Evolutionary conservation across 1,140 invertebrate species (phyloP).

Genomic region (Leptinotarsa lineolata): DNA sequence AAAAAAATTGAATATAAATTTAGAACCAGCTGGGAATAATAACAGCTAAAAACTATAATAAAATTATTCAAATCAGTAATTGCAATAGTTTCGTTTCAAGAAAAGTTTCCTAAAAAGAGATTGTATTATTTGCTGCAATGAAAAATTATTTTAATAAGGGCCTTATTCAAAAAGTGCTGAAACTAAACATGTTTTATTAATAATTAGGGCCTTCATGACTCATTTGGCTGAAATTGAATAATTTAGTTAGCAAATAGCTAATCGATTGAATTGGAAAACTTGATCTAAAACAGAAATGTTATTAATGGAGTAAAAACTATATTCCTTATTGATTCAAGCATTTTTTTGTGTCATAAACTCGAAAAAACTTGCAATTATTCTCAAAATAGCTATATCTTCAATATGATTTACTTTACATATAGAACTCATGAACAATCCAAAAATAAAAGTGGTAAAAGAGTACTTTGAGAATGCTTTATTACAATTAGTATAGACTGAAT

Average conservation of each 20-base stretch:
- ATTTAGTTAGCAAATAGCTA: slow-evolving; percentile 27
- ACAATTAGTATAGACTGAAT: too few species aligned
- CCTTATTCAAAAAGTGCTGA: slow-evolving; percentile 1
- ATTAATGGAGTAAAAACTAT: not conserved
- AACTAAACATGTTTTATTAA: slow-evolving; percentile 21
- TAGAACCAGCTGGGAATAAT: too few species aligned
- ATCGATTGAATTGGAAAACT: slow-evolving; percentile 8
- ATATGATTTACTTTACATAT: too few species aligned
- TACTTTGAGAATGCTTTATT: too few species aligned
- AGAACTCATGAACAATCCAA: too few species aligned
- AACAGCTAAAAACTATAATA: too few species aligned
- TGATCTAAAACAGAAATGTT: slow-evolving; percentile 33
- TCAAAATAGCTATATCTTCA: too few species aligned
- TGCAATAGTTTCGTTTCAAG: not conserved
- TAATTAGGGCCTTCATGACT: slow-evolving; percentile 37
- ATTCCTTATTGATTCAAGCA: not conserved
- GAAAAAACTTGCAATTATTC: too few species aligned
- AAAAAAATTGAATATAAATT: too few species aligned
- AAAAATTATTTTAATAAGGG: slow-evolving; percentile 20
- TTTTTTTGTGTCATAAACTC: not conserved
- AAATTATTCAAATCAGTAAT: too few species aligned
- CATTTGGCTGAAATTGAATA: slow-evolving; percentile 45
- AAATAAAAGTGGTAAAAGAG: too few species aligned
- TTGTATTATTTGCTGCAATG: slow-evolving; percentile 43
- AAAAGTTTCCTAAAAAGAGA: slow-evolving; percentile 43